These are phyloP conservation scores for Mobula birostris DNA, from an alignment of 2,113 vertebrate species.

Conservation along the genomic window DNA sequence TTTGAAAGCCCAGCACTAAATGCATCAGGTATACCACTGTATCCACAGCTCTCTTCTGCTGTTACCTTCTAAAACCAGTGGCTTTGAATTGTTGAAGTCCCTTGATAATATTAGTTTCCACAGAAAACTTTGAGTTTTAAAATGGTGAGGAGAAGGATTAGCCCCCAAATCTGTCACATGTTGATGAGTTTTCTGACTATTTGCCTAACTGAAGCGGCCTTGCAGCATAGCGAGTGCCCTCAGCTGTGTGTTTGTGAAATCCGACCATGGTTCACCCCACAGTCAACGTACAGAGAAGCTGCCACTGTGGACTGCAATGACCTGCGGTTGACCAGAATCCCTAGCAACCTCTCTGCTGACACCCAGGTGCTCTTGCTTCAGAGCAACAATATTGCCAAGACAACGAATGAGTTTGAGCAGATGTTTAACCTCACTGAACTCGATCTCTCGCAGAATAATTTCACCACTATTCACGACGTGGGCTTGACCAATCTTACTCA, in stretches of 20 bases:
- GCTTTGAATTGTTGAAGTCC: slow-evolving; percentile 46
- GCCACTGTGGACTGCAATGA: slow-evolving; percentile 96
- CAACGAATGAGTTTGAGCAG: slow-evolving; percentile 81
- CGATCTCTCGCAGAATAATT: slow-evolving; percentile 96
- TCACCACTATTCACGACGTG: slow-evolving; percentile 80
- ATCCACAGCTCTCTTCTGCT: slow-evolving; percentile 32
- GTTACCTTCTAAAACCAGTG: slow-evolving; percentile 51
- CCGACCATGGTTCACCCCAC: slow-evolving; percentile 94
- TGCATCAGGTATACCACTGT: slow-evolving; percentile 42
- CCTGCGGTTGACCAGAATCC: slow-evolving; percentile 85
- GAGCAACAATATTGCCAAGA: slow-evolving; percentile 91
- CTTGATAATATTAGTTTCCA: slow-evolving; percentile 45
- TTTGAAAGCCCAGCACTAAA: slow-evolving; percentile 41
- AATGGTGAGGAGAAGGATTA: slow-evolving; percentile 65
- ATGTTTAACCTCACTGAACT: slow-evolving; percentile 90
- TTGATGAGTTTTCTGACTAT: slow-evolving; percentile 61
- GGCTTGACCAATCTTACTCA: slow-evolving; percentile 86
- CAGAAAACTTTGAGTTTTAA: slow-evolving; percentile 43
- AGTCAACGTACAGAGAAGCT: slow-evolving; percentile 94
- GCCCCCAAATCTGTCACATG: slow-evolving; percentile 53
- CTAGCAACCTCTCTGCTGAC: slow-evolving; percentile 86
- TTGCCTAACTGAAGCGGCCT: slow-evolving; percentile 60
- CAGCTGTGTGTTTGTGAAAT: slow-evolving; percentile 94
- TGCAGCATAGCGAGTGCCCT: slow-evolving; percentile 75
- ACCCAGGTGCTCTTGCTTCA: slow-evolving; percentile 94